Base-by-base conservation (phyloP, 2,113 vertebrate species). In the Phalacrocorax aristotelis region DNA sequence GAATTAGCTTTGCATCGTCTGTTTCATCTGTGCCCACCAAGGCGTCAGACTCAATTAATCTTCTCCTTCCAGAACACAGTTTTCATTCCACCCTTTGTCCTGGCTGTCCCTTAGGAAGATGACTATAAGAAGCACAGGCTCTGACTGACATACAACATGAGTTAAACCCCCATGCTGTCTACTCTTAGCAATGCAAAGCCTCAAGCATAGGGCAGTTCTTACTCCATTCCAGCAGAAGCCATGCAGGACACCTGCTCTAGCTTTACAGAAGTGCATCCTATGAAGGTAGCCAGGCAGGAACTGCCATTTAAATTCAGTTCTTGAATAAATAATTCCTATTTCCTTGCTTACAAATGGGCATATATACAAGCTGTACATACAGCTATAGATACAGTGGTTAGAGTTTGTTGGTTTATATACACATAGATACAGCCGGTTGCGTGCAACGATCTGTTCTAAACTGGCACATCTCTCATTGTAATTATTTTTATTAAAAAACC, bases 11-110 rank as follows among this genome's bases (percentile, higher is more conserved):
- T 68, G 15, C 10, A 7, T 36, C 0, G 0, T 30, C 46, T 64
- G 3, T 38, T 75, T 87, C 1, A 0, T 54, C 52, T 36, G 4
- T 4, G 0, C 29, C 18, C 2, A 2, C 21, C 34, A 16, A 27
- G n/a, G 25, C 1, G 0, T 62, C 42, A 60, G n/a, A 44, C 26
- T 58, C 21, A 62, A 26, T 26, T 6, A 55, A 15, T 20, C 27
- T 68, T 79, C 16, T 79, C 21, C 25, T 78, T 74, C 42, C 25
- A 94, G 52, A 55, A 55, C 7, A 58, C 12, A 22, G 15, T 85
- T 91, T 87, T 82, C 18, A 26, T 75, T 54, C 42, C 0, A 2
- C 20, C 2, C 8, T 72, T 49, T 83, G 9, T 55, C 26, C 29
- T 65, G 74, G 22, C 18, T 55, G 23, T 80, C n/a, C 17, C 17